Percentiles rank a stretch among this genome's conserved stretches.
These are phyloP conservation scores for Drosophila multiciliata DNA, from an alignment of 2,888 invertebrate genomes.

Conservation along the genomic window DNA sequence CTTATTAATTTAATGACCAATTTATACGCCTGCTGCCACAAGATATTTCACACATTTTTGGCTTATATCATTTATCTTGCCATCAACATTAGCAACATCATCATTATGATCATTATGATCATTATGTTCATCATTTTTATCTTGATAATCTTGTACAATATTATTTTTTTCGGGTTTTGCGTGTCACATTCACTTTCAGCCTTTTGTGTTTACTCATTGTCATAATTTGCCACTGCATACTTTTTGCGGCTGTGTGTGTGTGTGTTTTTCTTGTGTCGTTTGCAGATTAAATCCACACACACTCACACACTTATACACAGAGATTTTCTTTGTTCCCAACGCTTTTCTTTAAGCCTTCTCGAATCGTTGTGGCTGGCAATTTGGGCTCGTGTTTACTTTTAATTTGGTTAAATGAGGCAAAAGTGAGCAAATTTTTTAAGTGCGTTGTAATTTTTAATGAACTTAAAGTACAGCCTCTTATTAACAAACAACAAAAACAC, in stretches of 20 bases:
- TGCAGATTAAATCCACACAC: conserved; percentile 65
- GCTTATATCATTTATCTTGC: background rate
- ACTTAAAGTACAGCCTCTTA: conserved; percentile 47
- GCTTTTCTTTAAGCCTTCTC: conserved; percentile 30
- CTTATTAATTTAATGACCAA: background rate
- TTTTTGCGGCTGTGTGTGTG: conserved; percentile 64
- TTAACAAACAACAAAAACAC: background rate
- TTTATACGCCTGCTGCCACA: background rate
- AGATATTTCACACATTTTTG: background rate
- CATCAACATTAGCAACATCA: background rate
- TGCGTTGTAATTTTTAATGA: conserved; percentile 77
- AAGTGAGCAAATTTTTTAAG: conserved; percentile 75
- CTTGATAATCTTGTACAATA: conserved; percentile 1
- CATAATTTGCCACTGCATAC: conserved; percentile 71
- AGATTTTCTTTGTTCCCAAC: conserved; percentile 28
- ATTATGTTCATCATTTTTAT: background rate
- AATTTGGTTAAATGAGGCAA: conserved; percentile 80
- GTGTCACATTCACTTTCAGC: conserved; percentile 66
- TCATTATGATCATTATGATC: background rate
- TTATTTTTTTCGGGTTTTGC: conserved; percentile 26
- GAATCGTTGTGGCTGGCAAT: conserved; percentile 46
- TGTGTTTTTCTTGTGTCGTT: conserved; percentile 11
- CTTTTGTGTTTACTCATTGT: conserved; percentile 40
- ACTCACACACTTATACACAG: conserved; percentile 17
- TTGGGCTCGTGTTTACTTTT: conserved; percentile 74